Percentiles rank a stretch among this genome's conserved stretches.
These are phyloP conservation scores for Scaeva pyrastri DNA, from an alignment of 2,888 invertebrate species.

Conservation along the genomic window DNA sequence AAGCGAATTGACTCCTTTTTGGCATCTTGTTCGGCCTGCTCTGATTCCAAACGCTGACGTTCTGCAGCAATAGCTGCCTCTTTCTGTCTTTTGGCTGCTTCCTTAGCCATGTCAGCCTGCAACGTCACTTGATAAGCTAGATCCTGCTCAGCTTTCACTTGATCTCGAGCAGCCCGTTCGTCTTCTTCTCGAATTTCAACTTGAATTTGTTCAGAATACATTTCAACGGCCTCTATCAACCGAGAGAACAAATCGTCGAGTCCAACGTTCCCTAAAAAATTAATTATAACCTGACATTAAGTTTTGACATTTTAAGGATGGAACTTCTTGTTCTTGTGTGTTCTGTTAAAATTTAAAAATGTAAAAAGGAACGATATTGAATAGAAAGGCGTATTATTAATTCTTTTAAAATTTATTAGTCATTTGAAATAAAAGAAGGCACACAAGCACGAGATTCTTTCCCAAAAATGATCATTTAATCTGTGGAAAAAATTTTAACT, in stretches of 20 bases:
- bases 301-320: too few species aligned
- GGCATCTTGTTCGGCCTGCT: conserved; percentile 88
- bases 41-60: conserved; percentile 90
- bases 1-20: conserved; percentile 88
- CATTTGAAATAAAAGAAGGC: too few species aligned
- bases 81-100: conserved; percentile 92
- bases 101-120: conserved; percentile 91
- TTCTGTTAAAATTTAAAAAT: too few species aligned
- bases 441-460: too few species aligned
- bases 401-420: too few species aligned
- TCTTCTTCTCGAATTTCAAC: conserved; percentile 93
- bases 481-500: not conserved
- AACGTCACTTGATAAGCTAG: conserved; percentile 96
- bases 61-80: conserved; percentile 88
- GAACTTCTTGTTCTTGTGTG: too few species aligned
- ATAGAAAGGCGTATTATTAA: too few species aligned
- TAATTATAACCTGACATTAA: too few species aligned
- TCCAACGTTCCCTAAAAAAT: conserved; percentile 88
- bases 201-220: conserved; percentile 90
- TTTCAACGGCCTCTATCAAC: conserved; percentile 93
- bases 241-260: conserved; percentile 95
- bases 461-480: conserved; percentile 21
- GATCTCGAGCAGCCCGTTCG: conserved; percentile 94
- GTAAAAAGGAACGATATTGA: too few species aligned
- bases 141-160: conserved; percentile 96